These are phyloP conservation scores for Gadopsis marmoratus DNA, from an alignment of 2,797 vertebrate genomes.

Conservation along the genomic window DNA sequence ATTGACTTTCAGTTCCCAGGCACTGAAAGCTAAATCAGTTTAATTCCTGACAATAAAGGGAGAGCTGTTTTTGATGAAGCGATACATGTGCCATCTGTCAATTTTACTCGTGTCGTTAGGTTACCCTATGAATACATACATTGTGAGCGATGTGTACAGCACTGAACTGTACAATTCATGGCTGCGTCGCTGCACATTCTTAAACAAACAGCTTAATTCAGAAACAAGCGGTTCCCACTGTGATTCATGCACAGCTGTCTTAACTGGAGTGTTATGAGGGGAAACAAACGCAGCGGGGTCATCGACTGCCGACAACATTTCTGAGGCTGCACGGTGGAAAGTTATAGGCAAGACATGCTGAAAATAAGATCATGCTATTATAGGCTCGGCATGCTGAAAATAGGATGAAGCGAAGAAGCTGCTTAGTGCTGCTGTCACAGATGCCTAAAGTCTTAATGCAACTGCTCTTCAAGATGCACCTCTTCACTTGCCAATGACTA, in stretches of 20 bases:
- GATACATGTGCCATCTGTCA: conserved; percentile 27
- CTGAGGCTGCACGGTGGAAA: conserved; percentile 14
- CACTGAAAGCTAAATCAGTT: conserved; percentile 29
- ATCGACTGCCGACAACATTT: conserved; percentile 7
- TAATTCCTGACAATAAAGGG: conserved; percentile 36
- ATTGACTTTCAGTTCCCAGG: conserved; percentile 2
- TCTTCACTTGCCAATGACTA: background rate
- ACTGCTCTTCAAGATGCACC: background rate
- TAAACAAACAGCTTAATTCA: conserved; percentile 57
- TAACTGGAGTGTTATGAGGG: conserved; percentile 31
- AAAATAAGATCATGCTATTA: background rate
- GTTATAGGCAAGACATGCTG: background rate
- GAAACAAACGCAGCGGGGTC: conserved; percentile 47
- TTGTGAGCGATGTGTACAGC: conserved; percentile 12
- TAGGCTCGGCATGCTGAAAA: too few relatives aligned
- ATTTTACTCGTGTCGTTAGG: conserved; percentile 39
- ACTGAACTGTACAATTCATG: conserved; percentile 14
- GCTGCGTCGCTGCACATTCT: conserved; percentile 22
- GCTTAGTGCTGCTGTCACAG: background rate
- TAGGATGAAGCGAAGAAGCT: background rate
- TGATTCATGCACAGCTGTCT: conserved; percentile 48
- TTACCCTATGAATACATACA: conserved; percentile 50
- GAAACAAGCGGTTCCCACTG: conserved; percentile 22
- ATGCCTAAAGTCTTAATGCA: background rate
- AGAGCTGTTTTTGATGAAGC: conserved; percentile 25